These are phyloP conservation scores for Cinclus mexicanus DNA, from an alignment of 2,113 vertebrate species.

Conservation along the genomic window DNA sequence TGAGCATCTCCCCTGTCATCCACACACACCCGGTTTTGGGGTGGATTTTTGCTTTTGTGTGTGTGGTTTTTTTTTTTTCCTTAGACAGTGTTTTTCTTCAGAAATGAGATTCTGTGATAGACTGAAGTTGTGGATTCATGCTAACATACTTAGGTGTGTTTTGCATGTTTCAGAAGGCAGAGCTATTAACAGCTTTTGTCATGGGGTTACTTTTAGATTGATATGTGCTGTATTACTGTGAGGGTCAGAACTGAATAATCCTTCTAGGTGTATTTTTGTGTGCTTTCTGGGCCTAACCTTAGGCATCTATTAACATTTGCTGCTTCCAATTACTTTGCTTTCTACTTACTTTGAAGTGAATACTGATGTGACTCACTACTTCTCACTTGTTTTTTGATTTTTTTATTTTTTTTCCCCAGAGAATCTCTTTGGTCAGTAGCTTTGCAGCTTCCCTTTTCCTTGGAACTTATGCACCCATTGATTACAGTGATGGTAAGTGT, in stretches of 20 bases:
- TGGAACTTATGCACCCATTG: conserved; percentile 85
- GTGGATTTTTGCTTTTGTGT: neutral
- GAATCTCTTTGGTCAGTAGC: conserved; percentile 94
- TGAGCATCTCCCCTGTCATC: neutral
- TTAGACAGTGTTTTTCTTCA: neutral
- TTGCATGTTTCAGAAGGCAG: conserved; percentile 7
- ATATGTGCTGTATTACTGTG: neutral
- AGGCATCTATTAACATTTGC: neutral
- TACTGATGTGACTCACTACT: neutral
- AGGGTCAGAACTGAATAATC: neutral
- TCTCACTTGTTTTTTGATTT: conserved; percentile 1
- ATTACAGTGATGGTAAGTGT: conserved; percentile 89
- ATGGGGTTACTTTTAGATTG: neutral
- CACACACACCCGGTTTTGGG: neutral
- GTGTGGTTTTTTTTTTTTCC: neutral
- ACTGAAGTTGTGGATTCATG: neutral
- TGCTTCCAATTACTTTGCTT: neutral
- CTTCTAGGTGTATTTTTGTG: neutral
- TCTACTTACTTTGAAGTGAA: neutral
- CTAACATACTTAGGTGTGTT: neutral
- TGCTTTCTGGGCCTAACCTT: neutral
- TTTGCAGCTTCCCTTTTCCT: conserved; percentile 94
- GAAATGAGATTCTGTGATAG: neutral
- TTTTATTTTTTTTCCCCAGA: conserved; percentile 73
- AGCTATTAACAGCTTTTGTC: conserved; percentile 2